Base-by-base conservation (phyloP, 2,888 invertebrate species). In the Silvanus unidentatus region DNA sequence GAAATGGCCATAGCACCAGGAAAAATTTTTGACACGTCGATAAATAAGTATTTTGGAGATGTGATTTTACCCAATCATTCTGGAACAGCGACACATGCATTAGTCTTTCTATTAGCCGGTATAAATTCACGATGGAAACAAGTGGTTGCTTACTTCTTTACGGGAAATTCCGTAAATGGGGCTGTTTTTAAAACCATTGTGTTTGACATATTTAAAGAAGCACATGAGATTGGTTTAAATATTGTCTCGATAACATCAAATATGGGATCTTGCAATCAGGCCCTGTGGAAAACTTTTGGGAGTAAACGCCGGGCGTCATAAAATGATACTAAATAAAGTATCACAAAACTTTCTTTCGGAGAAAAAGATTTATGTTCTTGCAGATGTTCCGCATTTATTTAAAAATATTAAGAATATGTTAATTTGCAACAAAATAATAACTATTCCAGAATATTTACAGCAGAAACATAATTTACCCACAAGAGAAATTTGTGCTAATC, bases 101-200 rank as follows among this genome's bases (percentile, higher is more conserved):
- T 60, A 29, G 60, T 60, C 12, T 53, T 62, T 39, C 53, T 63
- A 53, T 34, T 64, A 28, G 58, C 43, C 28, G 63, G 61, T 11
- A 43, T 60, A 9, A 46, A 39, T 13, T 44, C 44, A 14, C 34
- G 55, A 15, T 63, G 61, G 61, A 63, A 63, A 34, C 60, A 63
- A 40, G 44, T 44, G 9, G 51, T 63, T 11, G 59, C 54, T 10
- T 62, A 57, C 45, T 56, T 55, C 41, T 62, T 55, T 42, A 58
- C 60, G 16, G 43, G 47, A 1, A 44, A 28, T 16, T 50, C 49
- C 5, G 44, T 54, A n/a, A 39, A 54, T 30, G 59, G 57, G 15
- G 9, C 39, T n/a, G 27, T 45, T 1, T 49, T 57, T 11, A 45
- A 47, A 42, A 9, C 32, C 5, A 50, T 59, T 28, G 6, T 28